Evolutionary conservation across 2,797 vertebrate species (phyloP).

Genomic region (Protosalanx chinensis): DNA sequence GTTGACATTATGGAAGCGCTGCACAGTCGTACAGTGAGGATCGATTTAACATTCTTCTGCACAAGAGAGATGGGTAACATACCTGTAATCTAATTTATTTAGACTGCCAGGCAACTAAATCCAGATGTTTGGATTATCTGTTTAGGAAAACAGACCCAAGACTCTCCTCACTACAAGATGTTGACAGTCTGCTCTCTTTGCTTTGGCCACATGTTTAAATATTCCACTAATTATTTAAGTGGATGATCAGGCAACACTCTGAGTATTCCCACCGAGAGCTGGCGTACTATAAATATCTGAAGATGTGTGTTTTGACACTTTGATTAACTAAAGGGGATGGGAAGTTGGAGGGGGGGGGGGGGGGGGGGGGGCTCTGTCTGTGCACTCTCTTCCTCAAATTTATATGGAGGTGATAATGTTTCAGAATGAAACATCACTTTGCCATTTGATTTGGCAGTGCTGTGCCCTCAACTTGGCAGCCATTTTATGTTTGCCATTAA

Average conservation of each 20-base stretch:
- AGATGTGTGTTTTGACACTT: not conserved
- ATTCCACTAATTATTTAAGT: conserved; percentile 40
- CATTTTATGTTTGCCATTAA: conserved; percentile 60
- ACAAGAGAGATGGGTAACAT: conserved; percentile 35
- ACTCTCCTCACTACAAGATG: conserved; percentile 30
- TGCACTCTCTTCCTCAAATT: conserved; percentile 22
- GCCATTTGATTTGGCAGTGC: conserved; percentile 36
- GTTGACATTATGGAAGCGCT: not conserved
- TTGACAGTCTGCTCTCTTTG: conserved; percentile 42
- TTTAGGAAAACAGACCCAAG: conserved; percentile 41
- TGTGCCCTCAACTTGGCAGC: conserved; percentile 46
- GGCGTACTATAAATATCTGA: conserved; percentile 31
- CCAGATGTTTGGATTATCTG: conserved; percentile 49
- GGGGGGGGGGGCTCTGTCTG: too few relatives aligned
- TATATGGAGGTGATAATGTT: conserved; percentile 23
- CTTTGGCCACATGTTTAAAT: conserved; percentile 42
- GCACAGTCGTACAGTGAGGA: conserved; percentile 25
- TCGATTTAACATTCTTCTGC: conserved; percentile 10
- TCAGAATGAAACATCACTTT: conserved; percentile 28
- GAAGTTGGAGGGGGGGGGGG: not conserved
- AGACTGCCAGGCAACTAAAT: conserved; percentile 35
- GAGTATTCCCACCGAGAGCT: conserved; percentile 23
- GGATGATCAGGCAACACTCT: conserved; percentile 31
- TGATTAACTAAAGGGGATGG: conserved; percentile 17
- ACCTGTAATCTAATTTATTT: conserved; percentile 44